These are phyloP conservation scores for Fulmarus glacialis DNA, from an alignment of 2,113 vertebrate species.

Conservation along the genomic window DNA sequence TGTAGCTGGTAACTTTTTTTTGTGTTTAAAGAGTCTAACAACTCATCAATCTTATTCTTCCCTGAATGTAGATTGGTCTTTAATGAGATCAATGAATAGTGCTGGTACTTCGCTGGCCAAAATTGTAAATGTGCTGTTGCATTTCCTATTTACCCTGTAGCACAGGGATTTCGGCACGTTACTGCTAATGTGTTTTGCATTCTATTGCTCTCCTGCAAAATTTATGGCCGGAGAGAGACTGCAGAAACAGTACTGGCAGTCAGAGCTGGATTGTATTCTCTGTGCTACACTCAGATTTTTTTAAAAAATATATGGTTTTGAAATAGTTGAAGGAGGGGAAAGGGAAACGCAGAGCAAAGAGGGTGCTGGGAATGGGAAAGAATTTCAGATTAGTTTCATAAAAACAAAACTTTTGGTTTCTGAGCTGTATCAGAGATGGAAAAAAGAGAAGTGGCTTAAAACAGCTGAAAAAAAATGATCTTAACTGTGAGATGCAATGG, in stretches of 20 bases:
- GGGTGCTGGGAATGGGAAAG: not conserved
- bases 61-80: constrained; percentile 66
- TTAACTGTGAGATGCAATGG: too few species aligned
- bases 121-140: constrained; percentile 57
- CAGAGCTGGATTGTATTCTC: not conserved
- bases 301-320: not conserved
- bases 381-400: not conserved
- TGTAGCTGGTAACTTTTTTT: constrained; percentile 9
- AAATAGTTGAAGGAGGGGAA: not conserved
- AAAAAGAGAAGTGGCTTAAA: not conserved
- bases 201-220: constrained; percentile 60
- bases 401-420: not conserved
- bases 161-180: not conserved
- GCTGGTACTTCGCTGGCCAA: constrained; percentile 42
- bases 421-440: not conserved
- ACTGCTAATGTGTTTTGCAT: constrained; percentile 63
- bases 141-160: constrained; percentile 64
- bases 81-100: constrained; percentile 69
- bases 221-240: constrained; percentile 49
- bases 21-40: constrained; percentile 30
- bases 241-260: not conserved
- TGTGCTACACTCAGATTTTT: not conserved
- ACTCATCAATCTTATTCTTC: constrained; percentile 55
- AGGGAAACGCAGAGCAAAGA: not conserved
- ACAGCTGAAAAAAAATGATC: not conserved